Percentiles rank a stretch among this genome's conserved stretches.
phyloP scores from a whole-genome alignment of 2,113 vertebrate genomes.

The Maylandia zebra region DNA sequence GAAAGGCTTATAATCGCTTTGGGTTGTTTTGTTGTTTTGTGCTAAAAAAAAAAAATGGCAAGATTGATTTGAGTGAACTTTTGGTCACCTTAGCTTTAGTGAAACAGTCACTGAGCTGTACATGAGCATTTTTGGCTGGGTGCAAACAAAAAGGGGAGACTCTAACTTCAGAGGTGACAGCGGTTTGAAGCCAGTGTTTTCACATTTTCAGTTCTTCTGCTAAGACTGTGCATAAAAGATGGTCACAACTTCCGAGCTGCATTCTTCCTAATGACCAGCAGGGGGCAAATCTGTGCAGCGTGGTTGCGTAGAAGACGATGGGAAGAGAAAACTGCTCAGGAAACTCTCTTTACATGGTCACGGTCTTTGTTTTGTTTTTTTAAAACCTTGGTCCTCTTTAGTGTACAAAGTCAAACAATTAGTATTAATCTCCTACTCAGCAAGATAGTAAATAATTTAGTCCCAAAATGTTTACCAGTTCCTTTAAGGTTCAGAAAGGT shows the following conservation, averaged over 20 bases:
- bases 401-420: neutral
- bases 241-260: neutral
- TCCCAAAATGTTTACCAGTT: neutral
- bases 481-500: neutral
- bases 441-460: neutral
- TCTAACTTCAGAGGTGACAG: neutral
- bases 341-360: neutral
- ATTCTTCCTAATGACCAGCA: neutral
- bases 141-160: neutral
- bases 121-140: neutral
- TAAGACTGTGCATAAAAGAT: neutral
- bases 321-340: neutral
- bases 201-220: neutral
- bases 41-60: neutral
- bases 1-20: neutral
- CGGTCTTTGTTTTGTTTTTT: neutral
- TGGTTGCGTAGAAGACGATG: neutral
- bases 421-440: neutral
- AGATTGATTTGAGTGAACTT: neutral
- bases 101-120: neutral
- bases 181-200: neutral
- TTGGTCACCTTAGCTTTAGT: neutral
- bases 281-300: neutral
- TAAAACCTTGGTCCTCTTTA: neutral
- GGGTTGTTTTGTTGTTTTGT: neutral